phyloP scores from a whole-genome alignment of 2,888 invertebrate genomes.

The Elysia crispata region DNA sequence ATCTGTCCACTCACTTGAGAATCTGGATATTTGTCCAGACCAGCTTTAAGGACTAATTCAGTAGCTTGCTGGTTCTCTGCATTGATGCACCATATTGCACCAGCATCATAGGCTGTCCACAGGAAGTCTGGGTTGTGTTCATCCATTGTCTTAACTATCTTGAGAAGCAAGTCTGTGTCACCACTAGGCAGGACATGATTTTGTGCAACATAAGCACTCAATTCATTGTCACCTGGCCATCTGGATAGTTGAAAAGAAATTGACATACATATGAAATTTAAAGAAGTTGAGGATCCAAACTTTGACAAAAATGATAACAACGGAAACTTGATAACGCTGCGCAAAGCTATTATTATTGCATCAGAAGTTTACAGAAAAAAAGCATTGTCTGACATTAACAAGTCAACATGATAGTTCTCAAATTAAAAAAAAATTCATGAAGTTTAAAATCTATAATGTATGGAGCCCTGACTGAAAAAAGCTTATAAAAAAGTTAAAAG shows the following conservation, averaged over 20 bases:
- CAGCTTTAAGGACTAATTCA: slow-evolving; percentile 49
- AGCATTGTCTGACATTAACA: no score
- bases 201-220: slow-evolving; percentile 45
- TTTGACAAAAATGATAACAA: no score
- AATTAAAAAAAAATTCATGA: no score
- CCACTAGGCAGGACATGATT: slow-evolving; percentile 49
- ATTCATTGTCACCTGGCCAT: slow-evolving; percentile 53
- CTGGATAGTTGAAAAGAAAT: slow-evolving; percentile 44
- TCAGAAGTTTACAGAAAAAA: no score
- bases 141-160: slow-evolving; percentile 42
- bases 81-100: slow-evolving; percentile 49
- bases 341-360: no score
- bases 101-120: slow-evolving; percentile 47
- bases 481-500: no score
- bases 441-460: no score
- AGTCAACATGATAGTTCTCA: no score
- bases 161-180: slow-evolving; percentile 38
- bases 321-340: no score
- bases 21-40: slow-evolving; percentile 49
- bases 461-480: no score
- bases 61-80: slow-evolving; percentile 41
- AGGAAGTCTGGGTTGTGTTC: slow-evolving; percentile 46
- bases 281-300: no score
- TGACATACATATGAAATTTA: no score
- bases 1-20: slow-evolving; percentile 42